Conservation (phyloP, 2,113 vertebrate species). For the Mus spicilegus region DNA sequence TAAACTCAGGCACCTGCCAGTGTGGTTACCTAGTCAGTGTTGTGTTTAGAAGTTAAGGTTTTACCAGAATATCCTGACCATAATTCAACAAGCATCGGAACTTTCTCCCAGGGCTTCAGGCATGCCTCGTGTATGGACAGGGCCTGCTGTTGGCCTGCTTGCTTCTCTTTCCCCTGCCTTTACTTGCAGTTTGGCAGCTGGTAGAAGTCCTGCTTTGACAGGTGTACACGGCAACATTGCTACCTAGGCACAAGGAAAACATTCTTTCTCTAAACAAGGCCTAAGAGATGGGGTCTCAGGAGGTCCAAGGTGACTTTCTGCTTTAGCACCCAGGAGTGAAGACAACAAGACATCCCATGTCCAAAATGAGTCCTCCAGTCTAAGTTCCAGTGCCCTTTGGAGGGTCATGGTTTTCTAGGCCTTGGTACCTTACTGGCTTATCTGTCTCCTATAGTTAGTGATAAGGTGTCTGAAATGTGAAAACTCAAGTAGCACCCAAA, state of each 20-base stretch:
- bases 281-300: background rate
- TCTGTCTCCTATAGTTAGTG: background rate
- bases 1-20: background rate
- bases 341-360: background rate
- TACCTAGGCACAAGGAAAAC: background rate
- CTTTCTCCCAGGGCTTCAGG: background rate
- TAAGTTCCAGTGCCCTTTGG: background rate
- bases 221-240: background rate
- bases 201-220: background rate
- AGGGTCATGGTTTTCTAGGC: background rate
- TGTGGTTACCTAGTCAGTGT: background rate
- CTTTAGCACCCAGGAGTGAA: background rate
- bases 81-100: background rate
- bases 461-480: background rate
- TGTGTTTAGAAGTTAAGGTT: background rate
- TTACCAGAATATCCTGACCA: background rate
- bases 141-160: no score
- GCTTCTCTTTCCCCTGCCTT: background rate
- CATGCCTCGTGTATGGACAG: rapidly evolving
- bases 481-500: background rate
- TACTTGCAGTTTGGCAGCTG: background rate
- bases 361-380: background rate
- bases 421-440: background rate
- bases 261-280: background rate
- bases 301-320: background rate